Conservation (phyloP, 2,113 vertebrate genomes). For the Procapra przewalskii region DNA sequence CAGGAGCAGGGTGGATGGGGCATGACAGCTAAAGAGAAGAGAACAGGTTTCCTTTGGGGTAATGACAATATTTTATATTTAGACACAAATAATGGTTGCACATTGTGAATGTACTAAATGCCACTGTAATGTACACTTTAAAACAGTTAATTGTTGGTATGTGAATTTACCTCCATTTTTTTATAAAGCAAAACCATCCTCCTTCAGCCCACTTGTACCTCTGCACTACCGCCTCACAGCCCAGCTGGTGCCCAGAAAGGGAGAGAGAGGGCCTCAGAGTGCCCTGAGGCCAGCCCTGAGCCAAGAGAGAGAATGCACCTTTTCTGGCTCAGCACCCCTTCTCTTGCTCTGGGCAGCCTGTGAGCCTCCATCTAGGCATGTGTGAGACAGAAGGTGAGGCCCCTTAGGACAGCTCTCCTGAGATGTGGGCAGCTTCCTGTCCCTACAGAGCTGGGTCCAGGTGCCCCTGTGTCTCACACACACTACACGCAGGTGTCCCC, state of each 20-base stretch:
- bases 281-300: no score
- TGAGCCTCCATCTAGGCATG: not conserved
- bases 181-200: not conserved
- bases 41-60: not conserved
- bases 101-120: not conserved
- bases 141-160: not conserved
- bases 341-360: not conserved
- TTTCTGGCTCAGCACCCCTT: not conserved
- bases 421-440: fast-evolving
- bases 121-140: not conserved
- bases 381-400: not conserved
- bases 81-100: not conserved
- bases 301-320: not conserved
- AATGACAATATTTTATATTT: not conserved
- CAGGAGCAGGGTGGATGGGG: not conserved
- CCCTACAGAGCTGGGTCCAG: not conserved
- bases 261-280: not conserved
- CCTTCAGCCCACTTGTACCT: not conserved
- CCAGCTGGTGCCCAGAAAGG: not conserved
- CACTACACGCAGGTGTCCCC: not conserved
- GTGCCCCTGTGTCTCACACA: not conserved
- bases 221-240: not conserved
- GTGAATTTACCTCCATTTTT: not conserved
- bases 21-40: not conserved
- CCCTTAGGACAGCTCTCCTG: not conserved